A percentile compares a stretch with the other conserved stretches of the same genome.
These are phyloP conservation scores for Phasia obesa DNA, from an alignment of 2,888 invertebrate species.

Conservation along the genomic window DNA sequence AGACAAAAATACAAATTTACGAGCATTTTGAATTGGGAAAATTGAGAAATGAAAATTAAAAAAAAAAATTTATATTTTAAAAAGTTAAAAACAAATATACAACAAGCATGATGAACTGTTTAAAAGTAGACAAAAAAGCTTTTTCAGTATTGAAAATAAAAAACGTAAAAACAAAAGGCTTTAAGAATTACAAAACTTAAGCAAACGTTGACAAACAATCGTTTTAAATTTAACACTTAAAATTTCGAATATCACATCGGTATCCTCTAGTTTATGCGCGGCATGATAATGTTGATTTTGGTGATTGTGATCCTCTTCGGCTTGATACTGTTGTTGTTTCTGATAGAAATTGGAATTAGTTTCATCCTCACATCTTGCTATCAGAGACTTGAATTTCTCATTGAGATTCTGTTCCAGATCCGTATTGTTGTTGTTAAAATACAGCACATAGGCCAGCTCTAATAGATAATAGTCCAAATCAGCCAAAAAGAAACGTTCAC, in stretches of 20 bases:
- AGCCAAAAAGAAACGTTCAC: slow-evolving; percentile 81
- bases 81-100: slow-evolving; percentile 28
- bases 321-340: slow-evolving; percentile 61
- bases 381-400: slow-evolving; percentile 79
- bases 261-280: slow-evolving; percentile 78
- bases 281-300: slow-evolving; percentile 54
- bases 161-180: background rate
- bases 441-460: slow-evolving; percentile 81
- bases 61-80: background rate
- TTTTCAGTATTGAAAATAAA: background rate
- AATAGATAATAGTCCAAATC: slow-evolving; percentile 82
- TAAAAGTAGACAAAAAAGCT: slow-evolving; percentile 7
- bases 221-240: slow-evolving; percentile 82
- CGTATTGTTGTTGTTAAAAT: slow-evolving; percentile 82
- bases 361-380: slow-evolving; percentile 67
- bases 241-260: slow-evolving; percentile 81
- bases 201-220: slow-evolving; percentile 81
- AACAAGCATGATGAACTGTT: slow-evolving; percentile 16
- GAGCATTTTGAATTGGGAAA: slow-evolving; percentile 17
- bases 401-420: slow-evolving; percentile 80
- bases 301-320: slow-evolving; percentile 43
- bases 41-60: background rate
- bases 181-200: slow-evolving; percentile 80
- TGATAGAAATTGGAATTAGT: slow-evolving; percentile 71
- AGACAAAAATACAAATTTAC: slow-evolving; percentile 36